These are phyloP conservation scores for Melopsittacus undulatus DNA, from an alignment of 2,797 vertebrate genomes.

Conservation along the genomic window DNA sequence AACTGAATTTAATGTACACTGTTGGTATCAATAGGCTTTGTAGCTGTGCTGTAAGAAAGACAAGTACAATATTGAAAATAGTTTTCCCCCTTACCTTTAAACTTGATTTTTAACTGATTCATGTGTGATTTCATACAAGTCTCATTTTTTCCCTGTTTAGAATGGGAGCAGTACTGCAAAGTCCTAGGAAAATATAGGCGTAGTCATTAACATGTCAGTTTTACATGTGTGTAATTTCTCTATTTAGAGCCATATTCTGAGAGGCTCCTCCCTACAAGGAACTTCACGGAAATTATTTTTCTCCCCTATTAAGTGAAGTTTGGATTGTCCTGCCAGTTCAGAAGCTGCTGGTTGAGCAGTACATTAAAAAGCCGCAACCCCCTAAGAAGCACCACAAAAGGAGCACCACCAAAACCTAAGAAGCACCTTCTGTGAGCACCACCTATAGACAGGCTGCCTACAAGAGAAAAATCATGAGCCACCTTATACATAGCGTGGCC, in stretches of 20 bases:
- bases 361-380: background rate
- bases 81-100: background rate
- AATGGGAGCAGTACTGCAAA: background rate
- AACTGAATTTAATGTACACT: background rate
- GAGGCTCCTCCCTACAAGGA: background rate
- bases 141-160: background rate
- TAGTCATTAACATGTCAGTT: background rate
- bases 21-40: background rate
- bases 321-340: background rate
- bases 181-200: background rate
- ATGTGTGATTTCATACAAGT: background rate
- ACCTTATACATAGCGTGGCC: background rate
- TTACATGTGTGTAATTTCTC: background rate
- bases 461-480: background rate
- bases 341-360: background rate
- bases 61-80: background rate
- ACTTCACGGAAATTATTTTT: background rate
- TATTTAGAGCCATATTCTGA: background rate
- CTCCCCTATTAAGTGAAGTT: background rate
- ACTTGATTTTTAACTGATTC: background rate
- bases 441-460: background rate
- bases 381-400: background rate
- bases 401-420: background rate
- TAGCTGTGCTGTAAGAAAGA: background rate
- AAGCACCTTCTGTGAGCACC: background rate